Percentiles rank a stretch among this genome's conserved stretches.
These are phyloP conservation scores for Platichthys flesus DNA, from an alignment of 2,113 vertebrate species.

Conservation along the genomic window DNA sequence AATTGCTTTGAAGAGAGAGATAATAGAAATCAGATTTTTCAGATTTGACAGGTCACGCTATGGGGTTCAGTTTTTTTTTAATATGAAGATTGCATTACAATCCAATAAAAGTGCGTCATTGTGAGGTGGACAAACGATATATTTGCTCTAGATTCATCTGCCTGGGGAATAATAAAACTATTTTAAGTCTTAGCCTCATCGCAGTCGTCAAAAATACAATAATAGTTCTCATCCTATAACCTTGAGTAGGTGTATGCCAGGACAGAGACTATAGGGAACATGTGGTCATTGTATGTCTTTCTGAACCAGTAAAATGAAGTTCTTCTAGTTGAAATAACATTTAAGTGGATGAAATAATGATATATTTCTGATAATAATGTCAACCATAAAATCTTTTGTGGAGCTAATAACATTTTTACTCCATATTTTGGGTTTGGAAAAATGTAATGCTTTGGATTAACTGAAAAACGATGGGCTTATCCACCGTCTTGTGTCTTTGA, in stretches of 20 bases:
- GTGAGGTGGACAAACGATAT: conserved; percentile 49
- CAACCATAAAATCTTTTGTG: neutral
- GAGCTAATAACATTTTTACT: neutral
- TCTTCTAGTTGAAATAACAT: neutral
- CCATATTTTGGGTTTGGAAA: neutral
- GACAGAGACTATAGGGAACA: neutral
- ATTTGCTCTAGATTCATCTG: conserved; percentile 43
- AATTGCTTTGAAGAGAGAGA: conserved; percentile 73
- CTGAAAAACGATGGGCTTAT: neutral
- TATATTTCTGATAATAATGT: too few relatives aligned
- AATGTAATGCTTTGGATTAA: neutral
- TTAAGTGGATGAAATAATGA: neutral
- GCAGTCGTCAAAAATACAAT: conserved; percentile 21
- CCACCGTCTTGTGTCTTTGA: conserved; percentile 16
- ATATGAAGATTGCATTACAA: conserved; percentile 71
- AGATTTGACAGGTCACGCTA: conserved; percentile 67
- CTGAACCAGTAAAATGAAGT: neutral
- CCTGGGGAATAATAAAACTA: conserved; percentile 56
- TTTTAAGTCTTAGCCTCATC: conserved; percentile 35
- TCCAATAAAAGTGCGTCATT: conserved; percentile 63
- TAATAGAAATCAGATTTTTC: conserved; percentile 69
- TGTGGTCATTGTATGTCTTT: conserved; percentile 34
- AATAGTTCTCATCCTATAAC: conserved; percentile 25
- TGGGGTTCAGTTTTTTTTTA: conserved; percentile 67
- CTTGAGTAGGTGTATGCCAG: conserved; percentile 13